A percentile compares a stretch with the other conserved stretches of the same genome.
Evolutionary conservation across 1,140 invertebrate genomes (phyloP).

Genomic region (Zophobas morio): DNA sequence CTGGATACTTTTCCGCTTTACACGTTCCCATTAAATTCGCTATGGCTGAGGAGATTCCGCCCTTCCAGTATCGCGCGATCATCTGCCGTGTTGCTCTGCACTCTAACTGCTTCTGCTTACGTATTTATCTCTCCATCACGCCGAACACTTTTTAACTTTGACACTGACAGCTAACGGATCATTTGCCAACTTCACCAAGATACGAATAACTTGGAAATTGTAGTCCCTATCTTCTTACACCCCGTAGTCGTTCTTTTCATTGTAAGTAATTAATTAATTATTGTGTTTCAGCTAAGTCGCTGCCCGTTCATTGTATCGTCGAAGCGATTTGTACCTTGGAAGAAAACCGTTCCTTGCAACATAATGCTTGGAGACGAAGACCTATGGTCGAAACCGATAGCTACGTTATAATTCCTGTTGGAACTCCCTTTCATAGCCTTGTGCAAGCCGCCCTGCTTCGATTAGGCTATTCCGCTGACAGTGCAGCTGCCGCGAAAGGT

Average conservation of each 20-base stretch:
- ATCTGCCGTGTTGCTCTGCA: slow-evolving; percentile 51
- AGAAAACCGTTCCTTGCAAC: slow-evolving; percentile 70
- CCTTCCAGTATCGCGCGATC: slow-evolving; percentile 51
- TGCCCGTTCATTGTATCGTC: slow-evolving; percentile 94
- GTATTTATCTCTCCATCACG: slow-evolving; percentile 54
- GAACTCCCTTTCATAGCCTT: slow-evolving; percentile 88
- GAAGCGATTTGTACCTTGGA: slow-evolving; percentile 83
- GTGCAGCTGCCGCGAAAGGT: slow-evolving; percentile 84
- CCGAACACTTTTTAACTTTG: slow-evolving; percentile 46
- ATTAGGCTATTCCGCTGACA: slow-evolving; percentile 84
- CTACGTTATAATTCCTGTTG: slow-evolving; percentile 93
- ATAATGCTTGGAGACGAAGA: slow-evolving; percentile 73
- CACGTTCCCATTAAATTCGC: slow-evolving; percentile 63
- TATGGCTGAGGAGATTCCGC: slow-evolving; percentile 46
- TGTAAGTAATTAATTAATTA: slow-evolving; percentile 21
- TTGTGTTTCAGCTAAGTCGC: slow-evolving; percentile 83
- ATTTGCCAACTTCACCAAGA: slow-evolving; percentile 50
- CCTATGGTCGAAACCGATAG: slow-evolving; percentile 89
- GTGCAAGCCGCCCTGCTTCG: slow-evolving; percentile 84
- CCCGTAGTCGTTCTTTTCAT: too few relatives aligned
- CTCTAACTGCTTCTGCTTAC: slow-evolving; percentile 42
- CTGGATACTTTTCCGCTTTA: slow-evolving; percentile 65
- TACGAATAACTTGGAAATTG: slow-evolving; percentile 34
- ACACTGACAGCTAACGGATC: slow-evolving; percentile 47
- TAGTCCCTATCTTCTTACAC: background rate